phyloP scores from a whole-genome alignment of 92 coral and sea anemone species.

The Epizoanthus rinbou region DNA sequence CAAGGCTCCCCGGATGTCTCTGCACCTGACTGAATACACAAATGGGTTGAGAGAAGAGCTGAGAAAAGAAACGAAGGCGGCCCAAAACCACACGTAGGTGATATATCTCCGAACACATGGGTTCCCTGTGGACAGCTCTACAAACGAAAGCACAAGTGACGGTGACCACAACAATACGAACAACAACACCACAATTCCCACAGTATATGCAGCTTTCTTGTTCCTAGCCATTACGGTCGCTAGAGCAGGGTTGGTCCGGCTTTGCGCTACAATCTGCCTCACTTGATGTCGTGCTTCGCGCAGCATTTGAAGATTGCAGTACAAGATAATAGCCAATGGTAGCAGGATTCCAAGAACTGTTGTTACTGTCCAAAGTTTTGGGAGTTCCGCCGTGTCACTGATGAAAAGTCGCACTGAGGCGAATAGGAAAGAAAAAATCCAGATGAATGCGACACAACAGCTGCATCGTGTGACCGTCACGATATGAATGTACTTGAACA shows the following conservation, averaged over 20 bases:
- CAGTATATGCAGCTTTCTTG: slow-evolving; percentile 76
- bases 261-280: slow-evolving; percentile 54
- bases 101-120: slow-evolving; percentile 55
- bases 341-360: slow-evolving; percentile 56
- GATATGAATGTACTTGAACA: slow-evolving; percentile 48
- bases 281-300: slow-evolving; percentile 59
- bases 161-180: slow-evolving; percentile 77
- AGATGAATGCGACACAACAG: slow-evolving; percentile 45
- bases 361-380: slow-evolving; percentile 72
- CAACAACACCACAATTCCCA: slow-evolving; percentile 66
- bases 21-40: slow-evolving; percentile 69
- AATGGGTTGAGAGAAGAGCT: slow-evolving; percentile 75
- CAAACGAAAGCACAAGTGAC: slow-evolving; percentile 62
- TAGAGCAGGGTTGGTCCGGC: slow-evolving; percentile 48
- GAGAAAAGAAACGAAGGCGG: slow-evolving; percentile 59
- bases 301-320: slow-evolving; percentile 67
- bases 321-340: slow-evolving; percentile 60
- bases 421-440: slow-evolving; percentile 62
- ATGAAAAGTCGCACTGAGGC: slow-evolving; percentile 61
- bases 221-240: slow-evolving; percentile 54
- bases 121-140: slow-evolving; percentile 53
- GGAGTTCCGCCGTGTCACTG: slow-evolving; percentile 36
- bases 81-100: slow-evolving; percentile 79
- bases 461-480: slow-evolving; percentile 51
- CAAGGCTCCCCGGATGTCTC: slow-evolving; percentile 61